Evolutionary conservation across 2,797 vertebrate species (phyloP).

Genomic region (Echeneis naucrates): DNA sequence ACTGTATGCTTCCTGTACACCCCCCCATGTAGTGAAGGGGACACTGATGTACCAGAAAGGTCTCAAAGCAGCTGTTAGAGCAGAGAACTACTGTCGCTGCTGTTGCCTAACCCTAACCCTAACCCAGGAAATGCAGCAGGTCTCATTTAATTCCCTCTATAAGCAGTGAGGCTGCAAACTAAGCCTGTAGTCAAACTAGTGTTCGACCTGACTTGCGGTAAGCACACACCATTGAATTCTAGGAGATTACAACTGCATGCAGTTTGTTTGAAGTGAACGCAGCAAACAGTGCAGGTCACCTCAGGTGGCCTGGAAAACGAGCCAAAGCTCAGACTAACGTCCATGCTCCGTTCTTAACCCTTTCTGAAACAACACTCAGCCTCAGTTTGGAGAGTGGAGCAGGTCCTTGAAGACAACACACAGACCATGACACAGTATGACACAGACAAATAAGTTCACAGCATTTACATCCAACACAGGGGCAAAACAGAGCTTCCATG

Average conservation of each 20-base stretch:
- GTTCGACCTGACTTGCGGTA: constrained; percentile 23
- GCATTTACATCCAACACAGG: no score
- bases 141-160: constrained; percentile 2
- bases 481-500: no score
- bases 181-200: background rate
- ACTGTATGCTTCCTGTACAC: background rate
- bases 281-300: constrained; percentile 42
- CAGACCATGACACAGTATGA: no score
- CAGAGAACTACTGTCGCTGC: no score
- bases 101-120: no score
- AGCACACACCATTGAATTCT: background rate
- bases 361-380: constrained; percentile 1
- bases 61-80: no score
- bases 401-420: background rate
- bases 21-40: background rate
- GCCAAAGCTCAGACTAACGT: constrained; percentile 32
- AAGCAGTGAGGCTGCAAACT: constrained; percentile 18
- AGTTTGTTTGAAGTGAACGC: constrained; percentile 49
- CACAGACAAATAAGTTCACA: background rate
- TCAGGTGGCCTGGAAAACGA: constrained; percentile 44
- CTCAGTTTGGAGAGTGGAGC: background rate
- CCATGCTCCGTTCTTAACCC: constrained; percentile 38
- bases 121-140: background rate
- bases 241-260: constrained; percentile 39
- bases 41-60: background rate